Base-by-base conservation (phyloP, 2,888 invertebrate genomes). In the Disparrhopalites patrizii region DNA sequence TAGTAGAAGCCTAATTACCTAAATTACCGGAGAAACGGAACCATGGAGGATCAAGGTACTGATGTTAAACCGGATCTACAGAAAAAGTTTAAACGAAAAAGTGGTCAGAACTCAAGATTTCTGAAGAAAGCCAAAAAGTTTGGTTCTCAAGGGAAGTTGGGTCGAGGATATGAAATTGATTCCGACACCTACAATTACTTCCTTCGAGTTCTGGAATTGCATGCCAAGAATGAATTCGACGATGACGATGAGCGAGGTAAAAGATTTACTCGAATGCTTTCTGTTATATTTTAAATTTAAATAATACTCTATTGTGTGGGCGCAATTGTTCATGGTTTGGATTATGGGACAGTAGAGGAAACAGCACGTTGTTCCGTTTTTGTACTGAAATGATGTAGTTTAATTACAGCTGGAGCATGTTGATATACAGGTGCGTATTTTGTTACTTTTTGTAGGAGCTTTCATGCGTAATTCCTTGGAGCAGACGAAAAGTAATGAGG, bases 401-500 rank as follows among this genome's bases (percentile, higher is more conserved):
- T 7, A 36, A 36, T 15, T 36, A 36, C 36, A 36, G 36, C 7
- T 10, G 15, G 7, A 36, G 36, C 15, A 10, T 36, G 15, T 10
- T 36, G 7, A 36, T 36, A 10, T 36, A 36, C 7, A 36, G 7
- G 7, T 56, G 10, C 15, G 10, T 15, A 27, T 56, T 56, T 18
- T 10, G n/a, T 33, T 62, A 65, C 36, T 67, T 61, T 62, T 82
- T 83, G 31, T 80, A 87, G 86, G 78, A 64, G 81, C 84, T 0
- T 84, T 91, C 77, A 87, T 87, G 0, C 85, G 87, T 73, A 91
- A 91, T 77, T 89, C 90, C 0, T 83, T 91, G 63, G 86, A 87
- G 70, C 84, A 88, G 76, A 88, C 88, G 0, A 81, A 83, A 69
- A 85, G 83, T 0, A 84, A 86, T 69, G 92, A 92, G 79, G 79